Percentiles rank a stretch among this genome's conserved stretches.
Evolutionary conservation across 2,888 invertebrate species (phyloP).

Genomic region (Rotaria macrura): DNA sequence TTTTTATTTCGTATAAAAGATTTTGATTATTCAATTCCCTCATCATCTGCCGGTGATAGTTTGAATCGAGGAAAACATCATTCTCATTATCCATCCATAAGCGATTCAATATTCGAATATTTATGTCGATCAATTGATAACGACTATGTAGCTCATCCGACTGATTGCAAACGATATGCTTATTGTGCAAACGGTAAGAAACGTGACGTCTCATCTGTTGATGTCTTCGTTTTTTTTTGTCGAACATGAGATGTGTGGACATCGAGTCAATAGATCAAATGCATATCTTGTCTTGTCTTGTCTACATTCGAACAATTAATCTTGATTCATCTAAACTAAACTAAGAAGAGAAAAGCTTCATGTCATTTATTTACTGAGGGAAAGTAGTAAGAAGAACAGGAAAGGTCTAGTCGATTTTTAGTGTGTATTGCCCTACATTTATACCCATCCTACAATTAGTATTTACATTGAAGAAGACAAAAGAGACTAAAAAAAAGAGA

Average conservation of each 20-base stretch:
- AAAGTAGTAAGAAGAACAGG: background rate
- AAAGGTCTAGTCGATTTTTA: background rate
- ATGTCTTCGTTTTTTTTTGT: background rate
- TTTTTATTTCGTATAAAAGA: background rate
- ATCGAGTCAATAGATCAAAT: background rate
- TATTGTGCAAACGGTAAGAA: constrained; percentile 31
- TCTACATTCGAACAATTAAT: constrained; percentile 8
- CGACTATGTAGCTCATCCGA: constrained; percentile 25
- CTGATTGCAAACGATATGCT: constrained; percentile 30
- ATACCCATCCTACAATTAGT: background rate
- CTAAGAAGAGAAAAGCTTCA: background rate
- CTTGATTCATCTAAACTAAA: background rate
- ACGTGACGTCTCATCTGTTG: background rate
- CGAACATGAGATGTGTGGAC: background rate
- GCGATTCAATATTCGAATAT: constrained; percentile 14
- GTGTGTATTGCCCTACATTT: background rate
- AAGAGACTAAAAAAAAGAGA: background rate
- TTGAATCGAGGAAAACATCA: background rate
- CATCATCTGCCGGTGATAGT: background rate
- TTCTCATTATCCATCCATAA: background rate
- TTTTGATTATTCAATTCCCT: background rate
- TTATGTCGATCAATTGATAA: constrained; percentile 26
- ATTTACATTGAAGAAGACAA: background rate
- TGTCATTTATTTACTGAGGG: background rate
- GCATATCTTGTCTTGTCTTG: background rate